phyloP scores from a whole-genome alignment of 2,888 invertebrate species.

The Unio delphinus region DNA sequence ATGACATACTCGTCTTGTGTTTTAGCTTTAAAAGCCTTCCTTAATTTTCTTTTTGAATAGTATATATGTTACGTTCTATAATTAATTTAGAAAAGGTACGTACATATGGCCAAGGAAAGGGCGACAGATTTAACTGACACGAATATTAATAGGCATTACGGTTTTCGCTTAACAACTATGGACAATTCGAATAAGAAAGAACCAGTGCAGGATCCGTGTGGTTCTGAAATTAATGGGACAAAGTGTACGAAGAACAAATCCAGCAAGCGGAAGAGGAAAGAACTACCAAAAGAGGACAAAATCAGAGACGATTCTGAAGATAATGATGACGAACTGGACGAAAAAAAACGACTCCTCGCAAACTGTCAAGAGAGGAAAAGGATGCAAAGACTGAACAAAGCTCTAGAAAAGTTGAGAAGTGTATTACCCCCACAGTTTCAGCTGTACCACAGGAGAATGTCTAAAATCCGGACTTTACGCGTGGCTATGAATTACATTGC shows the following conservation, averaged over 20 bases:
- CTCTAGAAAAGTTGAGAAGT: slow-evolving; percentile 41
- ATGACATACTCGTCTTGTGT: too few species aligned
- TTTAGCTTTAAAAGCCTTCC: too few species aligned
- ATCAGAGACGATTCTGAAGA: slow-evolving; percentile 10
- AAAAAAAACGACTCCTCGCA: slow-evolving; percentile 38
- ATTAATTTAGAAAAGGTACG: too few species aligned
- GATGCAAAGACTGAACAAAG: slow-evolving; percentile 47
- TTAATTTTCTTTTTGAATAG: too few species aligned
- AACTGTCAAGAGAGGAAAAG: slow-evolving; percentile 48
- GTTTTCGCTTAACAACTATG: too few species aligned
- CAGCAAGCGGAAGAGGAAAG: background rate
- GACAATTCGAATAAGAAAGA: background rate
- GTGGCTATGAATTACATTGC: slow-evolving; percentile 52
- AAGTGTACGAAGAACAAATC: too few species aligned
- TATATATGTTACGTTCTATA: too few species aligned
- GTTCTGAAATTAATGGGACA: too few species aligned
- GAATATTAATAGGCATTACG: too few species aligned
- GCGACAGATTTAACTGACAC: too few species aligned
- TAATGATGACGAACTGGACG: slow-evolving; percentile 28
- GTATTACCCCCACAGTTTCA: slow-evolving; percentile 42
- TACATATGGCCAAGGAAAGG: too few species aligned
- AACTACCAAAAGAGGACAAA: slow-evolving; percentile 3
- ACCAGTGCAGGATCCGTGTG: too few species aligned
- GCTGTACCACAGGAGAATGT: slow-evolving; percentile 41
- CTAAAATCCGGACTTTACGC: slow-evolving; percentile 52